phyloP scores from a whole-genome alignment of 2,113 vertebrate genomes.

The Catharus minimus region DNA sequence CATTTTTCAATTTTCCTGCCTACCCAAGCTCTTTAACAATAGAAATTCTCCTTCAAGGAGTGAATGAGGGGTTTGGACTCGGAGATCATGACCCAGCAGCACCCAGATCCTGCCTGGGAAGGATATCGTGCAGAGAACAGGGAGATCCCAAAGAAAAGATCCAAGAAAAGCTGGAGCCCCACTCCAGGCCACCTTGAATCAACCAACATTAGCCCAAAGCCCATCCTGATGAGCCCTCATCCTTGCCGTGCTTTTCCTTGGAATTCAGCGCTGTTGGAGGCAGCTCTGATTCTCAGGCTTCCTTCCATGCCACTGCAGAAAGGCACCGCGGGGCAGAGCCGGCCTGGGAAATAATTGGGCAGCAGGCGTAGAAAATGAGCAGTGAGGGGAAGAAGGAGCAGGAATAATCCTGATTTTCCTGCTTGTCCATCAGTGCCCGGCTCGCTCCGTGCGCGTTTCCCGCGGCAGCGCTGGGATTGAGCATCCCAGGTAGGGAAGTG shows the following conservation, averaged over 20 bases:
- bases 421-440: rapidly evolving
- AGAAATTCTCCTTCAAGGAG: not conserved
- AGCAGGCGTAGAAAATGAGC: not conserved
- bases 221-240: not conserved
- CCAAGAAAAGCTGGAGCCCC: not conserved
- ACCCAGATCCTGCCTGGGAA: not conserved
- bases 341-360: slow-evolving; percentile 12
- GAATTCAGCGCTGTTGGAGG: not conserved
- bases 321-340: slow-evolving; percentile 3
- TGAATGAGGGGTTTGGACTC: rapidly evolving
- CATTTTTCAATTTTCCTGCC: not conserved
- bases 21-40: not conserved
- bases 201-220: not conserved
- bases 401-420: not conserved
- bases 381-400: not conserved
- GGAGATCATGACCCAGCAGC: not conserved
- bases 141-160: not conserved
- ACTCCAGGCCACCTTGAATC: not conserved
- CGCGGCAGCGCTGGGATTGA: rapidly evolving
- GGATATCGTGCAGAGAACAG: not conserved
- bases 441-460: rapidly evolving
- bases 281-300: not conserved
- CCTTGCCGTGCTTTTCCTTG: not conserved
- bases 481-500: not conserved
- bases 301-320: not conserved